These are phyloP conservation scores for Rhabdomys pumilio DNA, from an alignment of 2,797 vertebrate species.

Conservation along the genomic window DNA sequence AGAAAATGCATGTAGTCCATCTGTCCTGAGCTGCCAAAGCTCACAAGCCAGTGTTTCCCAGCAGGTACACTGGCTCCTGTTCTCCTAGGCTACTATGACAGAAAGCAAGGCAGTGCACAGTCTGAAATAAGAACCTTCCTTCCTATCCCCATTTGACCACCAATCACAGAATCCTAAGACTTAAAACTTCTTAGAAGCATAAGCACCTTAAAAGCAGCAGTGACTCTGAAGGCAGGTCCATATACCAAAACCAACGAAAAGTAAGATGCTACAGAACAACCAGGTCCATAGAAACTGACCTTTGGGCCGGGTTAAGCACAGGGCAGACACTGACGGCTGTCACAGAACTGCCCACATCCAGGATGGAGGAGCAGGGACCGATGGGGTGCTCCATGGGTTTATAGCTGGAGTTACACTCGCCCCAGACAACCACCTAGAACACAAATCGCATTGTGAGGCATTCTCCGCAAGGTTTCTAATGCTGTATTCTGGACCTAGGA, in stretches of 20 bases:
- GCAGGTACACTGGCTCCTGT: not conserved
- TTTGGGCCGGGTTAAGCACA: slow-evolving; percentile 88
- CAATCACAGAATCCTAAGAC: not conserved
- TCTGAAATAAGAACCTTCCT: slow-evolving; percentile 22
- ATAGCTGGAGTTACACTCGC: slow-evolving; percentile 87
- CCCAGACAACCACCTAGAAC: slow-evolving; percentile 95
- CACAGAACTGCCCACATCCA: slow-evolving; percentile 95
- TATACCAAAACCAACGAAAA: not conserved
- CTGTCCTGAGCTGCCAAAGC: not conserved
- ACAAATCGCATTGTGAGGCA: slow-evolving; percentile 54
- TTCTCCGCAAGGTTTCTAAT: not conserved
- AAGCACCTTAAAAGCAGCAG: not conserved
- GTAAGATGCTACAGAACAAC: not conserved
- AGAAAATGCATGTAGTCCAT: not conserved
- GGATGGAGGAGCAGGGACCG: slow-evolving; percentile 92
- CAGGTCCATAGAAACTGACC: slow-evolving; percentile 88
- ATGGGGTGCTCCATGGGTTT: slow-evolving; percentile 84
- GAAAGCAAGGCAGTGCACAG: not conserved
- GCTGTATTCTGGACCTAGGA: not conserved
- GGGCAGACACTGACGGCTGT: slow-evolving; percentile 94
- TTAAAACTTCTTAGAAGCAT: slow-evolving; percentile 60
- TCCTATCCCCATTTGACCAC: not conserved
- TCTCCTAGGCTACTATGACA: not conserved
- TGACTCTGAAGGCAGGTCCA: slow-evolving; percentile 15
- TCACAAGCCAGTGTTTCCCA: not conserved